Conservation (phyloP, 2,113 vertebrate species). For the Stercorarius parasiticus region DNA sequence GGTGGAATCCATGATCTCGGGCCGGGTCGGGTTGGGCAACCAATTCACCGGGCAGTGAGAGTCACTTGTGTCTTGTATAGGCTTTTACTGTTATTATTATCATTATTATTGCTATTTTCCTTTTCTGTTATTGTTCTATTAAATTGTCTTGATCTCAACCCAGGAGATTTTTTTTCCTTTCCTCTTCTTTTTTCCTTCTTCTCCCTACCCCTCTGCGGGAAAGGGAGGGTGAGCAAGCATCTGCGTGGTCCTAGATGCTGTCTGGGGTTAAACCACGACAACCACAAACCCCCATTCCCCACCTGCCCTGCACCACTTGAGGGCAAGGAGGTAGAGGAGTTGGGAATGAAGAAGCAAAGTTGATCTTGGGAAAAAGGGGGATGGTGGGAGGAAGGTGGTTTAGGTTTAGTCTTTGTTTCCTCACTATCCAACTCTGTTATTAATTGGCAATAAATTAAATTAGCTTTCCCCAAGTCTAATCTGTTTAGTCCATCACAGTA, state of each 20-base stretch:
- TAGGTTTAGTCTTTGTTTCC: neutral
- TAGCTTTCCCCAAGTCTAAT: neutral
- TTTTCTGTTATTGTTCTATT: neutral
- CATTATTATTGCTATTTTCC: neutral
- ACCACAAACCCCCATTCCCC: neutral
- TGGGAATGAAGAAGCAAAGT: neutral
- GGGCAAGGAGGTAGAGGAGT: neutral
- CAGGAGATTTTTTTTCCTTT: neutral
- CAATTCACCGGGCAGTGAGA: neutral
- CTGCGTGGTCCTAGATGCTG: neutral
- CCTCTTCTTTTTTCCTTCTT: neutral
- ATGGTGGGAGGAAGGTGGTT: neutral
- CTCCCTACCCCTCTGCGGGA: neutral
- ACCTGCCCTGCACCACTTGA: fast-evolving
- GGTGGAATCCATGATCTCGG: neutral
- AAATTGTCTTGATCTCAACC: neutral
- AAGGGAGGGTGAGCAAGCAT: neutral
- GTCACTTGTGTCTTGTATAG: neutral
- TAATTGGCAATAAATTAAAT: neutral
- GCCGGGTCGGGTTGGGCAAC: neutral
- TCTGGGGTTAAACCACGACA: neutral
- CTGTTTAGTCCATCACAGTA: neutral
- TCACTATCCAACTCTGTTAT: neutral
- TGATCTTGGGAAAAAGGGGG: neutral
- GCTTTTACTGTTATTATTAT: neutral